Conservation (phyloP, 2,113 vertebrate genomes). For the Suricata suricatta region DNA sequence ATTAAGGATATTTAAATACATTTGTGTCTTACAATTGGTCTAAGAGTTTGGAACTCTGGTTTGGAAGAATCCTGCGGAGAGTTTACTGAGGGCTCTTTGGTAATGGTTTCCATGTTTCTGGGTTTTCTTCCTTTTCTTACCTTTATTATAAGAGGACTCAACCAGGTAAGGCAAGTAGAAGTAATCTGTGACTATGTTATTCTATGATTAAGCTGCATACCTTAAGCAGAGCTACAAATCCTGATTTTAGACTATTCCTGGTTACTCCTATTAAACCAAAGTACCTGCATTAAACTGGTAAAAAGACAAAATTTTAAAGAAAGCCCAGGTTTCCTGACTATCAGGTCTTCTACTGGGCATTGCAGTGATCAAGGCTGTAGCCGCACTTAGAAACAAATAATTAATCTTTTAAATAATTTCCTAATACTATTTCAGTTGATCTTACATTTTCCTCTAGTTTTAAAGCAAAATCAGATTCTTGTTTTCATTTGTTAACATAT, state of each 20-base stretch:
- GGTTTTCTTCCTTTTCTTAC: not conserved
- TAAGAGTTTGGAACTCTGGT: slow-evolving; percentile 19
- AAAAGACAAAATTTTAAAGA: not conserved
- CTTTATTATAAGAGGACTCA: not conserved
- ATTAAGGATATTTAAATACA: not conserved
- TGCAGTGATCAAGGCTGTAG: not conserved
- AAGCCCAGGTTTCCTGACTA: not conserved
- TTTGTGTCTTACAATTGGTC: not conserved
- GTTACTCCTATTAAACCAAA: not conserved
- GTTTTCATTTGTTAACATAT: not conserved
- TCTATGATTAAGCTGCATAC: not conserved
- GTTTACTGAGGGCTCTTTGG: not conserved
- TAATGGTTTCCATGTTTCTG: not conserved
- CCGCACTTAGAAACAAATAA: not conserved
- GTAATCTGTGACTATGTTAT: not conserved
- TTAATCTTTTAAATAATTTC: not conserved
- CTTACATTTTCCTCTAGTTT: not conserved
- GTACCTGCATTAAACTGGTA: not conserved
- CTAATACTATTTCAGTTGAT: not conserved
- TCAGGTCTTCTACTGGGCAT: not conserved
- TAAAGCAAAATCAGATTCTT: not conserved
- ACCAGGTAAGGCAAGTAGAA: not conserved
- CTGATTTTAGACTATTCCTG: not conserved
- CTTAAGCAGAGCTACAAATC: not conserved
- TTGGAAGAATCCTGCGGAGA: not conserved